Evolutionary conservation across 2,888 invertebrate species (phyloP).

Genomic region (Temnothorax ravouxi): DNA sequence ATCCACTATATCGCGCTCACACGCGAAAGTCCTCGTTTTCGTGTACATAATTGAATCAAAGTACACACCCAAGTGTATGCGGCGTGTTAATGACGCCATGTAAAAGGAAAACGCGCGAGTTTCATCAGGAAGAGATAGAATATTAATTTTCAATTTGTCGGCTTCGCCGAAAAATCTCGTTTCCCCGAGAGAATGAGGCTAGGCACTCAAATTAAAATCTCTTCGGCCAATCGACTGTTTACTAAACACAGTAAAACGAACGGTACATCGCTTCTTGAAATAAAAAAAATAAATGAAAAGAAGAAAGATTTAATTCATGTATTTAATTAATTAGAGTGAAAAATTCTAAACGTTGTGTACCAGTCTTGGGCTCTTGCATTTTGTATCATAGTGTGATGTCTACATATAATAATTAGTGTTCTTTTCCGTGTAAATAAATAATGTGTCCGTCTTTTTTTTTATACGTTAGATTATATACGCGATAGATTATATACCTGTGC

Average conservation of each 20-base stretch:
- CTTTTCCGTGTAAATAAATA: constrained; percentile 1
- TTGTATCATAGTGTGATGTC: not conserved
- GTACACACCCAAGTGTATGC: not conserved
- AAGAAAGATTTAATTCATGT: not conserved
- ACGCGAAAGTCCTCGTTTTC: constrained; percentile 29
- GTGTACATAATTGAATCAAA: constrained; percentile 42
- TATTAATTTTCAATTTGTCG: not conserved
- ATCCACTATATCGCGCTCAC: not conserved
- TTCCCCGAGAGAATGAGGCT: not conserved
- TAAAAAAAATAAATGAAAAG: not conserved
- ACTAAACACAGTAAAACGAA: not conserved
- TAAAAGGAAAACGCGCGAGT: not conserved
- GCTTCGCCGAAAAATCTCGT: constrained; percentile 2
- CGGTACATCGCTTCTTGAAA: too few relatives aligned
- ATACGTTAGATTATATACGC: not conserved
- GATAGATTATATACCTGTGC: not conserved
- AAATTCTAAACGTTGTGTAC: not conserved
- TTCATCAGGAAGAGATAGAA: constrained; percentile 12
- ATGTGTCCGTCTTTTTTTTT: not conserved
- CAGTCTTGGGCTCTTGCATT: not conserved
- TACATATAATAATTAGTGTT: not conserved
- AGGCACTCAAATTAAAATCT: not conserved
- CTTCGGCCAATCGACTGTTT: not conserved
- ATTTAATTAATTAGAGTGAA: not conserved
- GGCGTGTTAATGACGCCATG: constrained; percentile 13